These are phyloP conservation scores for Vanessa cardui DNA, from an alignment of 2,888 invertebrate genomes.

Conservation along the genomic window DNA sequence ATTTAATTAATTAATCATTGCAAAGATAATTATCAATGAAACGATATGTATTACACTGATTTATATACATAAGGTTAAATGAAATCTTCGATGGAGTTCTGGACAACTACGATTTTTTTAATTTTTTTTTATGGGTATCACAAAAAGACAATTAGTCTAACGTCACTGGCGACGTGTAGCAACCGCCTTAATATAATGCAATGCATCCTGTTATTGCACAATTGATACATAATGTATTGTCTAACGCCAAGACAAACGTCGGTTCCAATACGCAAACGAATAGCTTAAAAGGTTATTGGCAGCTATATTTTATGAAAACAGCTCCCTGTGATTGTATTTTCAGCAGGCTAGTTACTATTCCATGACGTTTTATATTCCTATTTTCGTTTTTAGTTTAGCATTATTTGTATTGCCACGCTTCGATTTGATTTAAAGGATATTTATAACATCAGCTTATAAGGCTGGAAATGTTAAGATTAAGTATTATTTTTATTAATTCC, in stretches of 20 bases:
- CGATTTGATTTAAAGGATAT: not conserved
- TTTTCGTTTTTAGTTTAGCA: slow-evolving; percentile 16
- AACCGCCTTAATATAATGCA: slow-evolving; percentile 23
- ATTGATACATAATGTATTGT: slow-evolving; percentile 45
- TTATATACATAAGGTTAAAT: too few species aligned
- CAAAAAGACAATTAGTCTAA: not conserved
- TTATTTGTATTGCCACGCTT: slow-evolving; percentile 4
- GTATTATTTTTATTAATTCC: too few species aligned
- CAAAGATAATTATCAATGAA: too few species aligned
- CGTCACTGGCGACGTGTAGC: slow-evolving; percentile 6
- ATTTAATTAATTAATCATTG: too few species aligned
- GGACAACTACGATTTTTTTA: too few species aligned
- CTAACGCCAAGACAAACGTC: slow-evolving; percentile 44
- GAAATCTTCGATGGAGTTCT: too few species aligned
- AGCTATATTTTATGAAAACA: slow-evolving; percentile 45
- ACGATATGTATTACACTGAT: too few species aligned
- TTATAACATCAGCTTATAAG: not conserved
- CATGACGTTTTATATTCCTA: slow-evolving; percentile 24
- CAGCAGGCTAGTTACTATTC: slow-evolving; percentile 37
- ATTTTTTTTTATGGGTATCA: too few species aligned
- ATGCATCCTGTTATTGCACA: slow-evolving; percentile 45
- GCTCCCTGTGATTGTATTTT: slow-evolving; percentile 41
- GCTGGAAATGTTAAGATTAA: not conserved
- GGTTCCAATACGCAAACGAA: slow-evolving; percentile 53
- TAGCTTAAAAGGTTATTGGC: slow-evolving; percentile 56